phyloP scores from a whole-genome alignment of 1,140 invertebrate species.

The Rhysida immarginata region DNA sequence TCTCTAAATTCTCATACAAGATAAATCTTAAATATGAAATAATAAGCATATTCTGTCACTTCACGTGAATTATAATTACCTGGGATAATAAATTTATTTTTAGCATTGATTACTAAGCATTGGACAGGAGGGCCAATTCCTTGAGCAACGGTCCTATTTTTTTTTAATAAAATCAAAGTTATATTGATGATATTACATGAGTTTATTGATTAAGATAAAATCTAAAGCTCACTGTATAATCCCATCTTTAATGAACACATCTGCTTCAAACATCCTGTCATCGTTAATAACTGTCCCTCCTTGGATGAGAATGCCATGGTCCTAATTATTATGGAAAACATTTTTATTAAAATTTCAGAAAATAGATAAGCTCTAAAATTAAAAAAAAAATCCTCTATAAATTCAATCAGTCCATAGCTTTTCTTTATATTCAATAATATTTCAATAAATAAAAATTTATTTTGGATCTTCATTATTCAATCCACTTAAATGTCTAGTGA shows the following conservation, averaged over 20 bases:
- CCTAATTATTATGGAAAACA: no score
- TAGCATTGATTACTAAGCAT: slow-evolving; percentile 58
- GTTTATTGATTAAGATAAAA: slow-evolving; percentile 16
- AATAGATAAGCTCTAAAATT: no score
- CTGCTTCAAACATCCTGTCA: slow-evolving; percentile 69
- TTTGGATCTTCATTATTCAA: no score
- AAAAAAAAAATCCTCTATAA: no score
- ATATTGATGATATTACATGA: slow-evolving; percentile 9
- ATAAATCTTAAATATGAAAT: neutral
- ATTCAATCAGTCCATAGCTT: no score
- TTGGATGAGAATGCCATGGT: slow-evolving; percentile 53
- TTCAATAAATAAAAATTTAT: no score
- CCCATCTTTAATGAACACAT: slow-evolving; percentile 88
- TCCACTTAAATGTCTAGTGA: no score
- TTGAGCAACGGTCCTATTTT: slow-evolving; percentile 44
- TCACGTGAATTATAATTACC: slow-evolving; percentile 31
- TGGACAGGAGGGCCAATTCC: slow-evolving; percentile 67
- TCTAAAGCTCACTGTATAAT: slow-evolving; percentile 63
- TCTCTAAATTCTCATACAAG: neutral
- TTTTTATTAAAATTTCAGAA: no score
- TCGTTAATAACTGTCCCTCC: slow-evolving; percentile 92
- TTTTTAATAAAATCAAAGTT: neutral
- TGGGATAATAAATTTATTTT: slow-evolving; percentile 61
- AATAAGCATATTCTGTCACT: neutral
- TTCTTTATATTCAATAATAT: no score